A percentile compares a stretch with the other conserved stretches of the same genome.
phyloP scores from a whole-genome alignment of 2,113 vertebrate species.

The Chaetodon trifascialis region DNA sequence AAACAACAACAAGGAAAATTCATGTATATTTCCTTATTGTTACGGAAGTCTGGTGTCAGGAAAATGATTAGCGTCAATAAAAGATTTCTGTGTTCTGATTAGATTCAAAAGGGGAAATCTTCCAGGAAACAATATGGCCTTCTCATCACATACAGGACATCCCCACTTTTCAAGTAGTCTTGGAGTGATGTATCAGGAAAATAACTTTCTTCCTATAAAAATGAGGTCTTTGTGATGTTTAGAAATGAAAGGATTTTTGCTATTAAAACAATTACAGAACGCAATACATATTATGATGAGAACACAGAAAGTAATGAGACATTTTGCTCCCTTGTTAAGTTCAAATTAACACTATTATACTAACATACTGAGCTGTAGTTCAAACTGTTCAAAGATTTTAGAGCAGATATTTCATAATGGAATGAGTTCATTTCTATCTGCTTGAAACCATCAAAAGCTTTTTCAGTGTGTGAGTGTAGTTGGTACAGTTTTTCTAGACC shows the following conservation, averaged over 20 bases:
- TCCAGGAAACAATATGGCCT: too few relatives aligned
- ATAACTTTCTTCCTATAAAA: not conserved
- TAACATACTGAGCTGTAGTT: not conserved
- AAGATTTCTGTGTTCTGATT: not conserved
- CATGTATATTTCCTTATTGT: too few relatives aligned
- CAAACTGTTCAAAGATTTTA: not conserved
- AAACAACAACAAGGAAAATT: too few relatives aligned
- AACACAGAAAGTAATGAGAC: not conserved
- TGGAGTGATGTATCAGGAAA: not conserved
- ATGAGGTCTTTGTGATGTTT: not conserved
- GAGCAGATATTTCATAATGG: not conserved
- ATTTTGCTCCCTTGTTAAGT: not conserved
- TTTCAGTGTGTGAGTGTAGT: too few relatives aligned
- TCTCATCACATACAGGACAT: not conserved
- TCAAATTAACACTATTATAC: not conserved
- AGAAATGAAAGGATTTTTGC: not conserved
- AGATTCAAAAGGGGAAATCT: too few relatives aligned
- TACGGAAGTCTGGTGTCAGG: too few relatives aligned
- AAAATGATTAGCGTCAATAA: not conserved
- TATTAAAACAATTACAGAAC: not conserved
- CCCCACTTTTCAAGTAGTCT: not conserved
- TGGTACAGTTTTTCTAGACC: too few relatives aligned
- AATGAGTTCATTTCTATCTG: too few relatives aligned
- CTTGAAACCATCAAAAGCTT: too few relatives aligned
- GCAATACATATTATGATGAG: not conserved